Evolutionary conservation across 2,797 vertebrate species (phyloP).

Genomic region (Artibeus jamaicensis): DNA sequence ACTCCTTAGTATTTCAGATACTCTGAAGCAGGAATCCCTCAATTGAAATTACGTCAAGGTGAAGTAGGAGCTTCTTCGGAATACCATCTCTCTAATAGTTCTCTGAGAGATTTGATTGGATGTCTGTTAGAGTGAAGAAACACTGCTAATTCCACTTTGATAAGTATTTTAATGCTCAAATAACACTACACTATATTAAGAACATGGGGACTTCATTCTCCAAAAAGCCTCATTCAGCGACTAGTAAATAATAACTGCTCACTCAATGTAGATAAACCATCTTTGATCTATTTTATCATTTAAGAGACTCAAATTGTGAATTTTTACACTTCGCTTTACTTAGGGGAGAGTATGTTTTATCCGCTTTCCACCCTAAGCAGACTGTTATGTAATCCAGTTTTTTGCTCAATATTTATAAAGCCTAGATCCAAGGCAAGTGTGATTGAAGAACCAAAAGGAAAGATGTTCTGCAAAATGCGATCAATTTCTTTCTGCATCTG

Average conservation of each 20-base stretch:
- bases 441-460: neutral
- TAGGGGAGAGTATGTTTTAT: neutral
- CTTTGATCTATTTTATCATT: neutral
- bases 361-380: neutral
- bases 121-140: conserved; percentile 52
- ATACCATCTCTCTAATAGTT: neutral
- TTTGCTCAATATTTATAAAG: conserved; percentile 11
- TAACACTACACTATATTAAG: neutral
- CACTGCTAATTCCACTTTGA: conserved; percentile 56
- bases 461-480: neutral
- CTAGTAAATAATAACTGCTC: neutral
- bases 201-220: neutral
- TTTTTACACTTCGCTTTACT: neutral
- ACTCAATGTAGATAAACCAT: neutral
- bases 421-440: neutral
- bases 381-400: neutral
- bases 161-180: conserved; percentile 65
- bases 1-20: conserved; percentile 68
- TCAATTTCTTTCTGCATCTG: neutral
- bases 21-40: conserved; percentile 32
- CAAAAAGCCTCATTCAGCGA: neutral
- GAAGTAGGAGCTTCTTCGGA: conserved; percentile 22
- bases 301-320: conserved; percentile 25
- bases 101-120: neutral
- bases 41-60: conserved; percentile 21